Evolutionary conservation across 1,140 invertebrate species (phyloP), one percentile per base, ranked within the genome.

Genomic region (Phthorimaea operculella): DNA sequence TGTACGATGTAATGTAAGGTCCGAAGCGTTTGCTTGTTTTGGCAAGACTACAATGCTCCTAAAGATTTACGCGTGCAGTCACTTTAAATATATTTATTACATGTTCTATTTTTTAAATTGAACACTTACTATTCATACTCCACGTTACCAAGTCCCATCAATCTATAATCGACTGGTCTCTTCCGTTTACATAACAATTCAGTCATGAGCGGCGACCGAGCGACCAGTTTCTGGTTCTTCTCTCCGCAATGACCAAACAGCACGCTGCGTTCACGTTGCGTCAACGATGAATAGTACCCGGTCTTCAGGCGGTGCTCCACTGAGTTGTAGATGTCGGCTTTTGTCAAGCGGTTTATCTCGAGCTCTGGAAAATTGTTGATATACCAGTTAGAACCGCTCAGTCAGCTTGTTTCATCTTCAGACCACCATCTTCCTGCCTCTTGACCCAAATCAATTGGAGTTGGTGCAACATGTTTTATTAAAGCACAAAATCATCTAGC

Each of bases 301-400:
- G 69, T 74, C 36, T 71, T 61, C 33, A 77, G 48, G n/a, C 61
- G 83, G 57, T 88, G 86, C 48, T 85, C 72, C 17, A 79, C 76
- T 1, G 80, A 63, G 59, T 90, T 90, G 59, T 88, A 91, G 58
- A 80, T 79, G 17, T 89, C 84, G 2, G 88, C 88, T 63, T 90
- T 87, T 42, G 90, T 87, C 28, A 90, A 59, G 55, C 89, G 83
- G 62, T 90, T 87, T 48, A 89, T 72, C 76, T 91, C 90, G 39
- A 87, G 58, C 74, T 90, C 90, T 89, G 21, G 9, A 50, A 50
- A 14, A 47, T 39, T 39, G 21, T 28, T n/a, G n/a, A n/a, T n/a
- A n/a, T n/a, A n/a, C n/a, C n/a, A n/a, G n/a, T n/a, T n/a, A n/a
- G n/a, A n/a, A n/a, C n/a, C n/a, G n/a, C n/a, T n/a, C n/a, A n/a